Base-by-base conservation (phyloP, 2,113 vertebrate genomes). In the Tauraco erythrolophus region DNA sequence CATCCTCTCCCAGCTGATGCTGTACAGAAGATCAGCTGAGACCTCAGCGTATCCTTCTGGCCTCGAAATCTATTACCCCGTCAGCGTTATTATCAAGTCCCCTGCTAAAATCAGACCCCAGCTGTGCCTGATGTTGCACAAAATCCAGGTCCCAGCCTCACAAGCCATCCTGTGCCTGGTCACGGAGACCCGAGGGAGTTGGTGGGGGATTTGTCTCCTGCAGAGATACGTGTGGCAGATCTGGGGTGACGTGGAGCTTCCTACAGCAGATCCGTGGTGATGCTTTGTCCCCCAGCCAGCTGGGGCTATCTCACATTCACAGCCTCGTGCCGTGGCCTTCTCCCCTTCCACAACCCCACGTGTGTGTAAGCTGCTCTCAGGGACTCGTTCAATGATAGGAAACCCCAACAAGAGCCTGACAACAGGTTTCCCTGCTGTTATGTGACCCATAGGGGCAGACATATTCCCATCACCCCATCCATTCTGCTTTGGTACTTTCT, bases 81-180 rank as follows among this genome's bases (percentile, higher is more conserved):
- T 31, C 33, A 79, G 33, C 21, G 41, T 35, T 76, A 61, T 72
- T 79, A 75, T 1, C 5, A 14, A 30, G 19, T 23, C 22, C 37
- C n/a, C 19, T 43, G 41, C 19, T 65, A 58, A 95, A 85, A 66
- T 11, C 45, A 62, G 19, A 30, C 7, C 53, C 1, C 4, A 60
- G 27, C 31, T 48, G 11, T 48, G 8, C 60, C 58, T 60, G 66
- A 50, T 3, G 1, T 19, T 60, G 22, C 5, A 9, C 33, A 64
- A 51, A 64, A 23, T 33, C 30, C 4, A 5, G 3, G 10, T 66
- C 46, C 68, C 30, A 33, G n/a, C 31, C 12, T 39, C 18, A 9
- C 13, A n/a, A 57, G 4, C 16, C 0, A 0, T 43, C 37, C 72
- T 39, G 15, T 23, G 31, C 2, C 0, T 0, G 27, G 30, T 41